These are phyloP conservation scores for Heteromurus nitidus DNA, from an alignment of 2,888 invertebrate genomes.

Conservation along the genomic window DNA sequence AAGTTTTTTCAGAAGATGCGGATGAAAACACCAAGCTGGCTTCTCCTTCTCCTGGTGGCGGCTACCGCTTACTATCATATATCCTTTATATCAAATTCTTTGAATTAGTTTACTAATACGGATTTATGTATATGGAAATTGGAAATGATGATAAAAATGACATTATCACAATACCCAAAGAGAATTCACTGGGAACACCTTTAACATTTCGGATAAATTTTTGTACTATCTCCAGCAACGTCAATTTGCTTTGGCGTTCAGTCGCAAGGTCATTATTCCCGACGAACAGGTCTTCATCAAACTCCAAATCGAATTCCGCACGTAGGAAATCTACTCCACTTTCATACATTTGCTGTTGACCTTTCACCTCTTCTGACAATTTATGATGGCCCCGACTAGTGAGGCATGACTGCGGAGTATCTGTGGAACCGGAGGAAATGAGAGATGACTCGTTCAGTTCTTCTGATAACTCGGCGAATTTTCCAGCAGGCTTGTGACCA, in stretches of 20 bases:
- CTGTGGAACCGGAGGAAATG: no score
- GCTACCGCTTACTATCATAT: not conserved
- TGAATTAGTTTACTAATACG: no score
- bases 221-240: not conserved
- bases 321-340: constrained; percentile 21
- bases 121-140: not conserved
- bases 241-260: not conserved
- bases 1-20: constrained; percentile 2
- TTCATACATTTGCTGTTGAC: not conserved
- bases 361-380: not conserved
- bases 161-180: not conserved
- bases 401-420: no score
- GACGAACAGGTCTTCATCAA: not conserved
- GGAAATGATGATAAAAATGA: not conserved
- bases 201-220: constrained; percentile 8
- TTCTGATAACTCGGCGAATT: no score
- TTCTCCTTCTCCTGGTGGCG: not conserved
- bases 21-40: constrained; percentile 32
- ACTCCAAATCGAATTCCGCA: not conserved
- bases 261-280: not conserved
- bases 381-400: not conserved
- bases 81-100: no score
- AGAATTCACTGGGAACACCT: not conserved
- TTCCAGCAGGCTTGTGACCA: no score
- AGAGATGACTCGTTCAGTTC: no score